Percentiles rank a stretch among this genome's conserved stretches.
phyloP scores from a whole-genome alignment of 1,140 invertebrate species.

The Spodoptera frugiperda region DNA sequence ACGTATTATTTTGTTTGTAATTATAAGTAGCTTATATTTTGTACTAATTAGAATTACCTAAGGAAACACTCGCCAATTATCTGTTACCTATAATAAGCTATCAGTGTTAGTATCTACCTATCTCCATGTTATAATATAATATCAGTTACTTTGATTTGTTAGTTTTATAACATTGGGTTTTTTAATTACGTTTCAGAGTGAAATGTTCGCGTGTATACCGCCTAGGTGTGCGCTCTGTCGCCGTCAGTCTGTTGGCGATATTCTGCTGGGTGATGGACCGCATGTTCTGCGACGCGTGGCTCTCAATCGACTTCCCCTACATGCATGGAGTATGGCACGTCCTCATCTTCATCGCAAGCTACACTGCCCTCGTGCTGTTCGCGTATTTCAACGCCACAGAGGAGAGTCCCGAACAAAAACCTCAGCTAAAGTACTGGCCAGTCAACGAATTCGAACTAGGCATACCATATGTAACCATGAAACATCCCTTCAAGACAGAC shows the following conservation, averaged over 20 bases:
- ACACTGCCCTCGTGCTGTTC: conserved; percentile 91
- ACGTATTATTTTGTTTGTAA: too few species aligned
- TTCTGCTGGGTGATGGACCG: conserved; percentile 92
- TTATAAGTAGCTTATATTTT: too few species aligned
- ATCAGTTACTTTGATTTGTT: too few species aligned
- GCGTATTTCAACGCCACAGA: conserved; percentile 92
- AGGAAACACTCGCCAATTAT: too few species aligned
- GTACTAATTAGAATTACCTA: too few species aligned
- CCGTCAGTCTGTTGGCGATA: conserved; percentile 90
- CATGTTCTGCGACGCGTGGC: conserved; percentile 92
- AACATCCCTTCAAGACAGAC: conserved; percentile 86
- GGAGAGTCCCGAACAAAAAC: conserved; percentile 89
- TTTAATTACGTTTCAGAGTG: conserved; percentile 83
- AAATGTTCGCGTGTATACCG: conserved; percentile 89
- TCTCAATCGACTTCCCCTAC: conserved; percentile 91
- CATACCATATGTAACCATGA: conserved; percentile 90
- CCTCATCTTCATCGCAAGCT: conserved; percentile 92
- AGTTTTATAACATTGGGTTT: conserved; percentile 39
- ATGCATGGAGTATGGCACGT: conserved; percentile 93
- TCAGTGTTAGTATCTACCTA: too few species aligned
- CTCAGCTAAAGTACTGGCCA: conserved; percentile 91
- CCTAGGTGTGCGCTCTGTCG: conserved; percentile 89
- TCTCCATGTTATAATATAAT: too few species aligned
- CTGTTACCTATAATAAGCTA: too few species aligned
- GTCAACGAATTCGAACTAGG: conserved; percentile 91